Evolutionary conservation across 2,888 invertebrate species (phyloP).

Genomic region (Callyntrura guangdongensis): DNA sequence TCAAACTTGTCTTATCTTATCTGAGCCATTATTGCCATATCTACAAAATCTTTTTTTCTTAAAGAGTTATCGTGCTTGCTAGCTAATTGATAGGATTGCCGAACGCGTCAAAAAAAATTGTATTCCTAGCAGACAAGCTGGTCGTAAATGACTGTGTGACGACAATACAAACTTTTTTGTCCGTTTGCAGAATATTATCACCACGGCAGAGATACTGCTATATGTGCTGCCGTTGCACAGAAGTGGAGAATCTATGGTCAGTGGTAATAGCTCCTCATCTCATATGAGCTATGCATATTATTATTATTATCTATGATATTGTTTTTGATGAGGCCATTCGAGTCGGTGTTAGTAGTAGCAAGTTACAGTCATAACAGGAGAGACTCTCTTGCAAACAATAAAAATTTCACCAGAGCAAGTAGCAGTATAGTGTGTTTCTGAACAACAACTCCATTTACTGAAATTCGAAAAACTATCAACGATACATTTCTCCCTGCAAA

Average conservation of each 20-base stretch:
- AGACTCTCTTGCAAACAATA: background rate
- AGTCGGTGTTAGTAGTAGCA: constrained; percentile 24
- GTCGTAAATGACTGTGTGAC: background rate
- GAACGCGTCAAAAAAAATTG: too few relatives aligned
- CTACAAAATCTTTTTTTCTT: too few relatives aligned
- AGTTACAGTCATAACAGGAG: too few relatives aligned
- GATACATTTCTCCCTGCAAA: too few relatives aligned
- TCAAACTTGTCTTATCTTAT: too few relatives aligned
- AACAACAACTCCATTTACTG: too few relatives aligned
- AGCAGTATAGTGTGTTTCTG: background rate
- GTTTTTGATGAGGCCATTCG: constrained; percentile 8
- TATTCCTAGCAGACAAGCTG: background rate
- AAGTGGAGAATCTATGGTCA: background rate
- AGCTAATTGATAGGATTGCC: too few relatives aligned
- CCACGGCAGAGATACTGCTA: background rate
- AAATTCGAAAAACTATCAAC: too few relatives aligned
- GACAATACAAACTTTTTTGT: background rate
- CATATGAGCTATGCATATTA: too few relatives aligned
- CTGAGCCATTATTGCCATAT: too few relatives aligned
- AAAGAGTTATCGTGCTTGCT: too few relatives aligned
- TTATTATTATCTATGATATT: background rate
- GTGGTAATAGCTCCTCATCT: background rate
- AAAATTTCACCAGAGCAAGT: background rate
- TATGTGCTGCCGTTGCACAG: background rate
- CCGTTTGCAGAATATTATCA: constrained; percentile 52